These are phyloP conservation scores for Phyllotis vaccarum DNA, from an alignment of 2,797 vertebrate species.

Conservation along the genomic window DNA sequence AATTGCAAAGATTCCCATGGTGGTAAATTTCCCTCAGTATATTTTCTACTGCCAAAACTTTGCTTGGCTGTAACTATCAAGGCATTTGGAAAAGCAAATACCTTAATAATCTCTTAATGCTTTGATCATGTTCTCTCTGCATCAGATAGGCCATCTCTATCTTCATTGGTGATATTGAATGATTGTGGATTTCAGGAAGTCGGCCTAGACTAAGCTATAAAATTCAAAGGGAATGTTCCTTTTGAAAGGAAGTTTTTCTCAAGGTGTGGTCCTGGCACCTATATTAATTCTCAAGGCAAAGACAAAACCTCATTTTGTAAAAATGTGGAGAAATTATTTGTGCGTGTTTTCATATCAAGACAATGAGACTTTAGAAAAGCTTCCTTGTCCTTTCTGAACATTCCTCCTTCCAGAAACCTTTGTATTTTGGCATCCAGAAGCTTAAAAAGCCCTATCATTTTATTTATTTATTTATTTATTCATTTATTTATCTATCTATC, in stretches of 20 bases:
- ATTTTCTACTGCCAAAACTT: slow-evolving; percentile 6
- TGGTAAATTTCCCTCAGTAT: slow-evolving; percentile 13
- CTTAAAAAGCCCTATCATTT: neutral
- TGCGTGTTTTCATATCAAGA: neutral
- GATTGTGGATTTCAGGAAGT: slow-evolving; percentile 15
- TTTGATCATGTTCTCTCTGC: neutral
- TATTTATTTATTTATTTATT: neutral
- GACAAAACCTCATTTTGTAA: slow-evolving; percentile 3
- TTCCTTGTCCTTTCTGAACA: neutral
- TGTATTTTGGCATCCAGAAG: neutral
- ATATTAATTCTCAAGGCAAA: neutral
- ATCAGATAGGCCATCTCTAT: neutral
- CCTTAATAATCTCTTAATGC: neutral
- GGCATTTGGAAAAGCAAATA: neutral
- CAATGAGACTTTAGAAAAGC: fast-evolving
- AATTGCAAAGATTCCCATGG: neutral
- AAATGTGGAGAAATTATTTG: neutral
- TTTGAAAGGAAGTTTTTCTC: neutral
- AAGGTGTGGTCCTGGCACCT: neutral
- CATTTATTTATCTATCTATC: too few relatives aligned
- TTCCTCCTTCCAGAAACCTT: neutral
- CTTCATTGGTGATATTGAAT: neutral
- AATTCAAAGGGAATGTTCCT: neutral
- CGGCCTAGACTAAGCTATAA: neutral
- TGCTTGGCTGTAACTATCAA: neutral